These are phyloP conservation scores for Philaenus spumarius DNA, from an alignment of 1,140 invertebrate species.

Conservation along the genomic window DNA sequence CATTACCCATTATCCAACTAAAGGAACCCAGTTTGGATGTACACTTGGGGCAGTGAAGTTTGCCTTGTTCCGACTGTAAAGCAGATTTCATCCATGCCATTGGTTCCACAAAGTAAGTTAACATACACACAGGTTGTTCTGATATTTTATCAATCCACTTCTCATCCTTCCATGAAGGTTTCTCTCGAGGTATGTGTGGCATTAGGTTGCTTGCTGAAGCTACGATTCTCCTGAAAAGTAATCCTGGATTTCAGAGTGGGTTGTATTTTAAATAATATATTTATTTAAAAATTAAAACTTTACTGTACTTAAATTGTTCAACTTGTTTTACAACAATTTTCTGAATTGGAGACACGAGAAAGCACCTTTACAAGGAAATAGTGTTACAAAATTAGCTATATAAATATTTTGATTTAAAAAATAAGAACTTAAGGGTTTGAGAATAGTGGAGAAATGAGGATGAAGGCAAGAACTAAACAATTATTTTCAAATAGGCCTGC, in stretches of 20 bases:
- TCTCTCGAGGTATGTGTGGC: slow-evolving; percentile 53
- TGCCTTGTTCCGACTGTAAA: slow-evolving; percentile 59
- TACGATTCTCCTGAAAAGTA: slow-evolving; percentile 51
- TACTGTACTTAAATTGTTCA: too few relatives aligned
- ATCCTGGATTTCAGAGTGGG: too few relatives aligned
- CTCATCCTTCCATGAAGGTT: slow-evolving; percentile 43
- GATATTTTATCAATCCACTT: slow-evolving; percentile 17
- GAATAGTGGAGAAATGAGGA: too few relatives aligned
- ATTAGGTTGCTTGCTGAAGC: slow-evolving; percentile 72
- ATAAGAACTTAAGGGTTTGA: too few relatives aligned
- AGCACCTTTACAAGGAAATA: neutral
- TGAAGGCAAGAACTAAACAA: too few relatives aligned
- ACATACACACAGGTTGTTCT: slow-evolving; percentile 44
- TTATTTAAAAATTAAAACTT: too few relatives aligned
- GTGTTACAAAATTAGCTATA: too few relatives aligned
- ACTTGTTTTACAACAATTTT: too few relatives aligned
- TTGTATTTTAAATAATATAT: too few relatives aligned
- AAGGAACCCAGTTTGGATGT: slow-evolving; percentile 71
- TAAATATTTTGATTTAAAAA: too few relatives aligned
- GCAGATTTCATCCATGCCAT: slow-evolving; percentile 73
- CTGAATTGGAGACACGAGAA: too few relatives aligned
- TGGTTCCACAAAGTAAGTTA: slow-evolving; percentile 74
- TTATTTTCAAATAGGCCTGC: too few relatives aligned
- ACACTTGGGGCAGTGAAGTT: slow-evolving; percentile 79
- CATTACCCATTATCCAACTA: slow-evolving; percentile 69